phyloP scores from a whole-genome alignment of 2,113 vertebrate genomes.

The Scalopus aquaticus region DNA sequence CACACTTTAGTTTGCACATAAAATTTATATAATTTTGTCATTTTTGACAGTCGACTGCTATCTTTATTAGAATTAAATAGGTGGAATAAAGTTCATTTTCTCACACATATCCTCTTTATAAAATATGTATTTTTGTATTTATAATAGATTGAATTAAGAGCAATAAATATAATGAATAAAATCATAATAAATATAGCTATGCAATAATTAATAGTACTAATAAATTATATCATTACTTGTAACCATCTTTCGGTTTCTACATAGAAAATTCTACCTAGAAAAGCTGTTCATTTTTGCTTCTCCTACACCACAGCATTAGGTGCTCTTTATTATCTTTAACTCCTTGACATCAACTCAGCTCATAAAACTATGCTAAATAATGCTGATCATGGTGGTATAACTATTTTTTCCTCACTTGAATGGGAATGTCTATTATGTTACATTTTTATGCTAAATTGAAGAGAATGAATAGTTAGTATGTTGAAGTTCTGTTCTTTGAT shows the following conservation, averaged over 20 bases:
- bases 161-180: too few relatives aligned
- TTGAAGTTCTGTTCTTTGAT: neutral
- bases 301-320: neutral
- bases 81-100: neutral
- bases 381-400: neutral
- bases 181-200: neutral
- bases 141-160: neutral
- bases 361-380: too few relatives aligned
- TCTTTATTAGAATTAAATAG: neutral
- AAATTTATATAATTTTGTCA: neutral
- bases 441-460: neutral
- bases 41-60: neutral
- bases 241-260: neutral
- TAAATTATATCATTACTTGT: neutral
- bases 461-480: neutral
- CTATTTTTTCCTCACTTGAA: neutral
- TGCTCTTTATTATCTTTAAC: neutral
- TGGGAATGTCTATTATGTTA: neutral
- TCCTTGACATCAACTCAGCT: neutral
- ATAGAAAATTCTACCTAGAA: neutral
- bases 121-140: neutral
- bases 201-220: neutral
- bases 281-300: neutral
- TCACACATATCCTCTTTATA: neutral
- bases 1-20: neutral